Conservation (phyloP, 2,113 vertebrate genomes). For the Colistium nudipinnis region DNA sequence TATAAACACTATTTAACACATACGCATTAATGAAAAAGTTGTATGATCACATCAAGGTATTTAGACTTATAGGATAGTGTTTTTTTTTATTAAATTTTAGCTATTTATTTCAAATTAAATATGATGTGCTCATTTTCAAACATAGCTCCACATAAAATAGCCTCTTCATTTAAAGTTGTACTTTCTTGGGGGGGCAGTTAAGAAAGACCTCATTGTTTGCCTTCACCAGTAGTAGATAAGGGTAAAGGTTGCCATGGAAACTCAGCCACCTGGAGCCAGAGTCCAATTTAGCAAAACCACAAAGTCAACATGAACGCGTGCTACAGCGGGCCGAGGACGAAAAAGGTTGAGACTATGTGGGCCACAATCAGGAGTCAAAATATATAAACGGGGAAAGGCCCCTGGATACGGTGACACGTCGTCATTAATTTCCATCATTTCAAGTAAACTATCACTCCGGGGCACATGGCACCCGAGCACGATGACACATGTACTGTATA, state of each 20-base stretch:
- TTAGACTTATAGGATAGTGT: background rate
- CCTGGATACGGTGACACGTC: conserved; percentile 78
- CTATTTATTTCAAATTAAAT: conserved; percentile 1
- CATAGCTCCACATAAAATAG: conserved; percentile 25
- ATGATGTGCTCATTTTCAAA: conserved; percentile 16
- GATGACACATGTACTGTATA: conserved; percentile 74
- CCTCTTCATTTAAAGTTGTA: conserved; percentile 68
- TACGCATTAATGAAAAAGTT: background rate
- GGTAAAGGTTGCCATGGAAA: conserved; percentile 90
- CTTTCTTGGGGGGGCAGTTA: conserved; percentile 58
- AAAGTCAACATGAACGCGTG: conserved; percentile 96
- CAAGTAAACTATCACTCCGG: conserved; percentile 67
- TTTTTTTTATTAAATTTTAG: background rate
- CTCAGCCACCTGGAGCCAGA: conserved; percentile 90
- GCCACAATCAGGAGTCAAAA: conserved; percentile 86
- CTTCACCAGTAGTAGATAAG: conserved; percentile 92
- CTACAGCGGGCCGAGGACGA: conserved; percentile 79
- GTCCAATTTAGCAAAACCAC: conserved; percentile 95
- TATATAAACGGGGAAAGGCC: conserved; percentile 88
- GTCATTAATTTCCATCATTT: conserved; percentile 75
- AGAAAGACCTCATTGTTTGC: conserved; percentile 89
- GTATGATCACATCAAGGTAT: background rate
- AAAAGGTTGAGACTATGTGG: conserved; percentile 88
- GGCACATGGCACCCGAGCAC: conserved; percentile 30
- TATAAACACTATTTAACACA: background rate